Percentiles rank a stretch among this genome's conserved stretches.
These are phyloP conservation scores for Cladorhizidae sp. DNA, from an alignment of 37 sponge, comb jelly and placozoan genomes.

Conservation along the genomic window DNA sequence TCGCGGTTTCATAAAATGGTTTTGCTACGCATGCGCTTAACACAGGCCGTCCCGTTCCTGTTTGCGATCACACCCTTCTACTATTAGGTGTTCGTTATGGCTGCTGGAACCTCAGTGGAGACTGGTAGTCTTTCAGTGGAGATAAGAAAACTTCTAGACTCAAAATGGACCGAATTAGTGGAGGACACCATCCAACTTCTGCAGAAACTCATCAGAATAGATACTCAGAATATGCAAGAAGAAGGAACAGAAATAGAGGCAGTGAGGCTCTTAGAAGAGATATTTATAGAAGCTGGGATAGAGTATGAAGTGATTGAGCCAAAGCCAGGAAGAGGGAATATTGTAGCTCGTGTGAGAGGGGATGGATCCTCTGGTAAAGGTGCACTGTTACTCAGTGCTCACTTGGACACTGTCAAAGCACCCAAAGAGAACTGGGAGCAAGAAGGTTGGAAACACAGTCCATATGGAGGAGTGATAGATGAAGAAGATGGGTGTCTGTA, in stretches of 20 bases:
- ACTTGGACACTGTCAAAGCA: conserved; percentile 82
- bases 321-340: conserved; percentile 80
- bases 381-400: conserved; percentile 70
- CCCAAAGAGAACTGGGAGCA: conserved; percentile 79
- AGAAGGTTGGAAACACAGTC: conserved; percentile 84
- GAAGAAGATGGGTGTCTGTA: conserved; percentile 88
- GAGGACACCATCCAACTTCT: conserved; percentile 60
- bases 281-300: conserved; percentile 61
- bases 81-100: no score
- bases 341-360: conserved; percentile 75
- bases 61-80: no score
- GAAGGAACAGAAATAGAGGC: conserved; percentile 79
- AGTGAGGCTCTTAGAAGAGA: conserved; percentile 40
- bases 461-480: conserved; percentile 76
- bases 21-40: no score
- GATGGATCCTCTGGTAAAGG: conserved; percentile 62
- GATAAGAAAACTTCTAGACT: conserved; percentile 27
- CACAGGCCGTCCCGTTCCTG: no score
- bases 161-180: conserved; percentile 54
- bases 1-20: no score
- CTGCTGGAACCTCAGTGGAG: no score
- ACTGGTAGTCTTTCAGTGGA: background rate
- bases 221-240: conserved; percentile 81
- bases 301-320: conserved; percentile 65
- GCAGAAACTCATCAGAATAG: conserved; percentile 60